Base-by-base conservation (phyloP, 2,797 vertebrate genomes). In the Paramormyrops hopkinsi region DNA sequence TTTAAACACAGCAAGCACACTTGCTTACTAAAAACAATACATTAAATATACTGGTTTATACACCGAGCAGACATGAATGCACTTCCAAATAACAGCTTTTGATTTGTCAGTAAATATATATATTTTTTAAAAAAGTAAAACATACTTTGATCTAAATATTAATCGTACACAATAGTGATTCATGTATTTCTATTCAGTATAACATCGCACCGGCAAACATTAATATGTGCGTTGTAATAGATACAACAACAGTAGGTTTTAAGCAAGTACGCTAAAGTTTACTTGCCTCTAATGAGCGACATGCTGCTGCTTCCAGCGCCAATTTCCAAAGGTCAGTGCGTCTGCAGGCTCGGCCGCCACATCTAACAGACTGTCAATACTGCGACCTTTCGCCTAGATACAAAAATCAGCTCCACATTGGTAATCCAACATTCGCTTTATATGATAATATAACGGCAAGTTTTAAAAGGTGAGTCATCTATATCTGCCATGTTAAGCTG, bases 241-340 rank as follows among this genome's bases (percentile, higher is more conserved):
- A 85, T 46, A 51, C 4, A n/a, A 44, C 22, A 54, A 33, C 9
- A 37, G 25, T 14, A 14, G 12, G 84, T 54, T 41, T 48, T 50
- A 44, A 88, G 56, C 3, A 56, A 79, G 19, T 3, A 41, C 19
- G 69, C 25, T 50, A 19, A 5, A 41, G 17, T 41, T 84, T 50
- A 25, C 85, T 94, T 95, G 96, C 96, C 96, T 96, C 96, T 93
- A 88, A 96, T 92, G 22, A 96, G 95, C 1, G 96, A 92, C 96
- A 96, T 96, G 85, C 84, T 91, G 88, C 22, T 48, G 88, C 19
- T 87, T 90, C 33, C 84, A 54, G 12, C 33, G 44, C n/a, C 54
- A 88, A 48, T 69, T 29, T 25, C 54, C 69, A 19, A 33, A 50
- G 59, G 91, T 86, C 91, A 12, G 62, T 7, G 56, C 8, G 37